Percentiles rank a stretch among this genome's conserved stretches.
Conservation (phyloP, 1,140 invertebrate species). For the Ips typographus region DNA sequence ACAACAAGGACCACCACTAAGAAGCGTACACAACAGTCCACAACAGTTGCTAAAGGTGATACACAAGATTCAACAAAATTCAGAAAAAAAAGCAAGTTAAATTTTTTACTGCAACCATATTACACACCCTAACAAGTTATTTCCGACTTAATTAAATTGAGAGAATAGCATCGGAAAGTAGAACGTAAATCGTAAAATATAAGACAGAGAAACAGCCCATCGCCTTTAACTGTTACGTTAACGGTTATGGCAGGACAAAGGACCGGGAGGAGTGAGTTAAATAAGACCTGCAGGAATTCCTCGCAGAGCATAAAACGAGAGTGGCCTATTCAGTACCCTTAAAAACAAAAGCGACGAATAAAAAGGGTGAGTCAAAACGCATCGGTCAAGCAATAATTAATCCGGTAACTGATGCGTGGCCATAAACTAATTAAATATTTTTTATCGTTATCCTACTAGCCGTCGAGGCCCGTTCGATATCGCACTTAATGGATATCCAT, state of each 20-base stretch:
- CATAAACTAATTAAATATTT: slow-evolving; percentile 27
- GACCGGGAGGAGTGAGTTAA: slow-evolving; percentile 9
- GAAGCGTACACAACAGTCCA: no score
- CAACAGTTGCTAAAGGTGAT: no score
- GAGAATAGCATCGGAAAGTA: neutral
- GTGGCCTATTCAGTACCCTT: no score
- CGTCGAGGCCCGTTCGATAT: slow-evolving; percentile 16
- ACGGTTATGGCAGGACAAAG: slow-evolving; percentile 18
- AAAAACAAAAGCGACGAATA: neutral
- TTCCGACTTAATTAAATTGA: neutral
- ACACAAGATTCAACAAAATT: no score
- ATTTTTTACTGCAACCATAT: no score
- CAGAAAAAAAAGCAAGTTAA: no score
- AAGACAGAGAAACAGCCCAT: neutral
- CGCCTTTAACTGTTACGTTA: slow-evolving; percentile 14
- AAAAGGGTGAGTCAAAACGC: slow-evolving; percentile 17
- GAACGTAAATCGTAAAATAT: no score
- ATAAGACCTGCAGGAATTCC: slow-evolving; percentile 21
- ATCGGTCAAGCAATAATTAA: slow-evolving; percentile 16
- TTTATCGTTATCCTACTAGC: slow-evolving; percentile 17
- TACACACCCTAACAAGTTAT: no score
- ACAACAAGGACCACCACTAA: no score
- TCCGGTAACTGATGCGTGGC: slow-evolving; percentile 15
- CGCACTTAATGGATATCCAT: slow-evolving; percentile 31
- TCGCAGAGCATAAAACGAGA: neutral